Evolutionary conservation across 2,113 vertebrate genomes (phyloP).

Genomic region (Marcusenius ussheri): DNA sequence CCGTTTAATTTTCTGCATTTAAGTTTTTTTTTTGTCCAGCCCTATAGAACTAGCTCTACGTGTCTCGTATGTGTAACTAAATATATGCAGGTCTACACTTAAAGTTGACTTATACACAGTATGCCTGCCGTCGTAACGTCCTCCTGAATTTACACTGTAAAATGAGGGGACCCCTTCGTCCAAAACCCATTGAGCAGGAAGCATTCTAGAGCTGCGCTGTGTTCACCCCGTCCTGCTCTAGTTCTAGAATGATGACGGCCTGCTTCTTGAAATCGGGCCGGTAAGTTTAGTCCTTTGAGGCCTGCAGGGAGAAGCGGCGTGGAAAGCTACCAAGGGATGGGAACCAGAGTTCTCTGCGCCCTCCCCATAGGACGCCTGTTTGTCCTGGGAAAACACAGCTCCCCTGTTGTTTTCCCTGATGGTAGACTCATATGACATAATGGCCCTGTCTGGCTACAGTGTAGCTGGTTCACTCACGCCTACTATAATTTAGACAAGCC

Average conservation of each 20-base stretch:
- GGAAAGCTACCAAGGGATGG: background rate
- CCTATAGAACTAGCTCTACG: background rate
- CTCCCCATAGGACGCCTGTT: background rate
- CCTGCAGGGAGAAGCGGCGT: background rate
- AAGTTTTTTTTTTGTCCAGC: background rate
- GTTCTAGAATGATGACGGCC: background rate
- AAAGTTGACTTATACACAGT: background rate
- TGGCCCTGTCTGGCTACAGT: background rate
- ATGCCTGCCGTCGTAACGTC: background rate
- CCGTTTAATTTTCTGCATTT: slow-evolving; percentile 8
- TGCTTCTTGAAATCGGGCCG: background rate
- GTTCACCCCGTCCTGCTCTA: background rate
- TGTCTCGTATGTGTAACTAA: background rate
- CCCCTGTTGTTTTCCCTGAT: background rate
- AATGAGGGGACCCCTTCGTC: background rate
- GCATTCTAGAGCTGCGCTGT: background rate
- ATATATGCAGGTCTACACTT: background rate
- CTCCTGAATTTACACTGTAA: background rate
- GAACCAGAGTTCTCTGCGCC: background rate
- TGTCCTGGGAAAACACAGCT: background rate
- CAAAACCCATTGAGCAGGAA: background rate
- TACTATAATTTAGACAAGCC: background rate
- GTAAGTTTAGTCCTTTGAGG: background rate
- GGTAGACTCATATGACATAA: background rate
- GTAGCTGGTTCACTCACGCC: background rate